Percentiles rank a stretch among this genome's conserved stretches.
These are phyloP conservation scores for Condylura cristata DNA, from an alignment of 2,113 vertebrate genomes.

Conservation along the genomic window DNA sequence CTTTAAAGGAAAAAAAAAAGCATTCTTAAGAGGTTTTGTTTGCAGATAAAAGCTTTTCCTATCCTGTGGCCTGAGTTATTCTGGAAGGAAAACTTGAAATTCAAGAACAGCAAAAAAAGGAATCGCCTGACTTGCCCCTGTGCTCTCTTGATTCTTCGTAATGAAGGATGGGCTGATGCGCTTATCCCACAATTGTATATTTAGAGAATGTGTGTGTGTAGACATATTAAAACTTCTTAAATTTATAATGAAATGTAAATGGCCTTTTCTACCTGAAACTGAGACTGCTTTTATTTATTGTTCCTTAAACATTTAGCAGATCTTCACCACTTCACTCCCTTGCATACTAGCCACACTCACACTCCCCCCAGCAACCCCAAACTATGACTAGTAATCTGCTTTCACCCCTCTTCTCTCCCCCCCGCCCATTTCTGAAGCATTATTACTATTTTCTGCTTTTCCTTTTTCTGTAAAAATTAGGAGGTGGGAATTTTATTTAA, in stretches of 20 bases:
- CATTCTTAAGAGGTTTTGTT: background rate
- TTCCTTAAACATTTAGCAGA: background rate
- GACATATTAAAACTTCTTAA: background rate
- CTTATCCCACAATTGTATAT: background rate
- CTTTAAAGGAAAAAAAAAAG: no score
- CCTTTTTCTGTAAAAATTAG: background rate
- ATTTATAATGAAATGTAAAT: background rate
- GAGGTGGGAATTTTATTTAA: background rate
- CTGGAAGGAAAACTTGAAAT: background rate
- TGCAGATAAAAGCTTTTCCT: background rate
- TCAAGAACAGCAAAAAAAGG: background rate
- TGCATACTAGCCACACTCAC: no score
- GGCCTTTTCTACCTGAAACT: slow-evolving; percentile 15
- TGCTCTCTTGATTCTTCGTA: background rate
- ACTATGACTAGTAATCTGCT: background rate
- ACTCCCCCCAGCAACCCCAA: no score
- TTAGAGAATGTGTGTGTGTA: background rate
- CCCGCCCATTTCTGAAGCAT: background rate
- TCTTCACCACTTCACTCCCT: background rate
- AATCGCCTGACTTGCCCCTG: background rate
- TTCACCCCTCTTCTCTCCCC: no score
- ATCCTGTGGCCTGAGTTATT: background rate
- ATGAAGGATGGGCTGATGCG: background rate
- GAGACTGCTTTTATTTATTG: background rate
- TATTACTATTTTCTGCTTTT: slow-evolving; percentile 9